Evolutionary conservation across 2,113 vertebrate genomes (phyloP), one percentile per base, ranked within the genome.

Genomic region (Reinhardtius hippoglossoides): DNA sequence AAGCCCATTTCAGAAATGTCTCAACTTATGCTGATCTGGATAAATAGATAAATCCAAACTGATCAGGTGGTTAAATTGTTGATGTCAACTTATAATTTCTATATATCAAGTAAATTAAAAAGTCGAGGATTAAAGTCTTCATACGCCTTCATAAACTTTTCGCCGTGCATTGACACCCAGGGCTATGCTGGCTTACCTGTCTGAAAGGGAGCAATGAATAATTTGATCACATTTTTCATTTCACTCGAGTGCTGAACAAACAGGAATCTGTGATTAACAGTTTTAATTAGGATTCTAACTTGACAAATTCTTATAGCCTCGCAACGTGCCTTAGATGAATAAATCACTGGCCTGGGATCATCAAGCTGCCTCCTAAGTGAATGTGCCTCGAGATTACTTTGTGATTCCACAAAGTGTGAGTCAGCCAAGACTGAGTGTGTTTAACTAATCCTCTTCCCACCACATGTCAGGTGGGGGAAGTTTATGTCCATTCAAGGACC

Each of bases 141-240:
- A 83, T 85, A 75, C 82, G 67, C 80, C 52, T 58, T 23, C 9
- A 31, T 74, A 50, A 66, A 71, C 57, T 74, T 87, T 56, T 76
- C 74, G 89, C 88, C 85, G 83, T 91, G 94, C 95, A 93, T 93
- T 93, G 94, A 95, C 90, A 93, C 95, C 92, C 86, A 86, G 76
- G 88, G 94, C 87, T 93, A 78, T 92, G 93, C 94, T 91, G 94
- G 91, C 94, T 95, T 95, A 96, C 96, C 95, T 96, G 95, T 95
- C 95, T 95, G 95, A 95, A 95, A 95, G 91, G 88, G 93, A 94
- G 94, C 95, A 93, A 93, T 92, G 94, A 95, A 95, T 95, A 93
- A 95, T 96, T 96, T 95, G 95, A 96, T 96, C 95, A 94, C 94
- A 95, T 94, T 95, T 96, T 95, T 96, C 95, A 95, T 95, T 94